Conservation (phyloP, 2,113 vertebrate genomes). For the Argyrosomus japonicus region DNA sequence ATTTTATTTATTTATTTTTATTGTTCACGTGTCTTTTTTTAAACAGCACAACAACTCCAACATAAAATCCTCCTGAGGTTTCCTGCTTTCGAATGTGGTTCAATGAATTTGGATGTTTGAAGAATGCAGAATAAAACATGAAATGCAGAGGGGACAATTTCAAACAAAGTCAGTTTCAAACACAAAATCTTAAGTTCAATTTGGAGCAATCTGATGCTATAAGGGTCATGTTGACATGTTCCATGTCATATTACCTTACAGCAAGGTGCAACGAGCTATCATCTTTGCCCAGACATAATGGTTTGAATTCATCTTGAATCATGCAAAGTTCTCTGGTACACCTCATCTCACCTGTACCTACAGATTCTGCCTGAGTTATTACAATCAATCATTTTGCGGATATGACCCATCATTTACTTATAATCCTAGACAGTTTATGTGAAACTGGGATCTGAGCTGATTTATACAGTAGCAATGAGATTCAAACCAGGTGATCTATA, state of each 20-base stretch:
- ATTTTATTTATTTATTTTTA: not conserved
- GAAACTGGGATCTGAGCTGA: not conserved
- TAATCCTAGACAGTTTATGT: not conserved
- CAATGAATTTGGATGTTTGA: not conserved
- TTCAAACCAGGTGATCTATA: not conserved
- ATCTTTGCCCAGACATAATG: not conserved
- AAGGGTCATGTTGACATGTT: not conserved
- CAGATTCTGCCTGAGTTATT: not conserved
- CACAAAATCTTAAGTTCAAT: not conserved
- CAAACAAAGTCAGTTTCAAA: slow-evolving; percentile 11
- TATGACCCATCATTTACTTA: too few relatives aligned
- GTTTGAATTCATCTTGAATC: slow-evolving; percentile 5
- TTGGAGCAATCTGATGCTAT: not conserved
- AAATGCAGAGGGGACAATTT: not conserved
- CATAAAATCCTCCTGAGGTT: not conserved
- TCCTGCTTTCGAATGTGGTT: not conserved
- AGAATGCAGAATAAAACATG: slow-evolving; percentile 3
- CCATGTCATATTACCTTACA: not conserved
- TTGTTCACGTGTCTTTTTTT: not conserved
- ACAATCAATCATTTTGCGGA: too few relatives aligned
- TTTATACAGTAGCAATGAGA: not conserved
- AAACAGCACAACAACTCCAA: not conserved
- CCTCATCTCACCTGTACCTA: not conserved
- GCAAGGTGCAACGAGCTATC: not conserved
- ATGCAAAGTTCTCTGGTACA: not conserved